Evolutionary conservation across 2,888 invertebrate genomes (phyloP).

Genomic region (Erebia epiphron): DNA sequence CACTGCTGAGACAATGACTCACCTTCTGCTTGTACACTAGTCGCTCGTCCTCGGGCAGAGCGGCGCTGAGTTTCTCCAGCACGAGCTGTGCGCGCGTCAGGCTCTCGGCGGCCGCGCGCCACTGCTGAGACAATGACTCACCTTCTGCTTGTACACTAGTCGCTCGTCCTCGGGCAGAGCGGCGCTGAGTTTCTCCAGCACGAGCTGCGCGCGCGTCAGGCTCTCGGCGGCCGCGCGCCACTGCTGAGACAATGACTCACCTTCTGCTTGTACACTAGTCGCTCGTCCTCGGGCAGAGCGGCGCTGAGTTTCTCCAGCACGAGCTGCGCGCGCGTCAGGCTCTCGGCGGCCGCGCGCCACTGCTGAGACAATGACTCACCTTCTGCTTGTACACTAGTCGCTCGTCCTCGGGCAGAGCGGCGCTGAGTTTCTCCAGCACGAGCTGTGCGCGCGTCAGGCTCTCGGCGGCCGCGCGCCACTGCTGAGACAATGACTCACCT

Average conservation of each 20-base stretch:
- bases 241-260: slow-evolving; percentile 85
- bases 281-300: slow-evolving; percentile 93
- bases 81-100: slow-evolving; percentile 94
- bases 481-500: slow-evolving; percentile 85
- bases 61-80: slow-evolving; percentile 94
- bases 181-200: background rate
- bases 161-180: slow-evolving; percentile 80
- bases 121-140: slow-evolving; percentile 82
- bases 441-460: no score
- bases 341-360: no score
- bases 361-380: no score
- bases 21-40: slow-evolving; percentile 89
- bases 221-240: no score
- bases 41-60: slow-evolving; percentile 93
- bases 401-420: slow-evolving; percentile 80
- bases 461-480: slow-evolving; percentile 94
- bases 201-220: no score
- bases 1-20: slow-evolving; percentile 85
- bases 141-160: no score
- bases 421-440: no score
- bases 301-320: slow-evolving; percentile 96
- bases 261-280: slow-evolving; percentile 89
- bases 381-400: background rate
- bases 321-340: slow-evolving; percentile 91
- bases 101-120: no score